Evolutionary conservation across 2,113 vertebrate species (phyloP).

Genomic region (Tetrax tetrax): DNA sequence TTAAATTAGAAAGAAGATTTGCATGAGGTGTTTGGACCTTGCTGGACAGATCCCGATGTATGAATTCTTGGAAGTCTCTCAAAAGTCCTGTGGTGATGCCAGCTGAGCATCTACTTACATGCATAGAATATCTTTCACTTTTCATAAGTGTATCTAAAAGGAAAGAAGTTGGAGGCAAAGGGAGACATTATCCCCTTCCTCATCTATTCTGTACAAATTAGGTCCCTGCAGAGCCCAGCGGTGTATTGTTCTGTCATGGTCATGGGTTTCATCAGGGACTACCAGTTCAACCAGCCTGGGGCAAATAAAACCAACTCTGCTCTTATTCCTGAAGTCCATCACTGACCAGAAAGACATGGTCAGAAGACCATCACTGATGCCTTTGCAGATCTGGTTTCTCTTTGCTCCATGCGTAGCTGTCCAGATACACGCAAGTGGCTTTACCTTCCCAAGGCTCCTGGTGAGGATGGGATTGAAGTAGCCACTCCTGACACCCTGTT

Average conservation of each 20-base stretch:
- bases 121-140: not conserved
- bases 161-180: not conserved
- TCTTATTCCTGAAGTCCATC: not conserved
- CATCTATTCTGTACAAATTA: not conserved
- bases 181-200: not conserved
- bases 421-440: not conserved
- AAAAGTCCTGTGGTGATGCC: not conserved
- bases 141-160: not conserved
- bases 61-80: too few relatives aligned
- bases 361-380: not conserved
- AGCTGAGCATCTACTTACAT: not conserved
- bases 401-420: fast-evolving
- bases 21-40: not conserved
- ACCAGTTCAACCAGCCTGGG: fast-evolving
- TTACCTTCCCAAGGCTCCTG: not conserved
- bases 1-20: not conserved
- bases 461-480: not conserved
- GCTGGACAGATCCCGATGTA: not conserved
- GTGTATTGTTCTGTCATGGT: not conserved
- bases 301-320: not conserved
- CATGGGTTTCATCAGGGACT: not conserved
- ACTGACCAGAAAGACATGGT: not conserved
- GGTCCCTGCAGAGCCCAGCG: not conserved
- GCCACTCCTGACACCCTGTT: not conserved
- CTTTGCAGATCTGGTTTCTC: not conserved